Base-by-base conservation (phyloP, 2,888 invertebrate genomes). In the Rhorus exstirpatorius region DNA sequence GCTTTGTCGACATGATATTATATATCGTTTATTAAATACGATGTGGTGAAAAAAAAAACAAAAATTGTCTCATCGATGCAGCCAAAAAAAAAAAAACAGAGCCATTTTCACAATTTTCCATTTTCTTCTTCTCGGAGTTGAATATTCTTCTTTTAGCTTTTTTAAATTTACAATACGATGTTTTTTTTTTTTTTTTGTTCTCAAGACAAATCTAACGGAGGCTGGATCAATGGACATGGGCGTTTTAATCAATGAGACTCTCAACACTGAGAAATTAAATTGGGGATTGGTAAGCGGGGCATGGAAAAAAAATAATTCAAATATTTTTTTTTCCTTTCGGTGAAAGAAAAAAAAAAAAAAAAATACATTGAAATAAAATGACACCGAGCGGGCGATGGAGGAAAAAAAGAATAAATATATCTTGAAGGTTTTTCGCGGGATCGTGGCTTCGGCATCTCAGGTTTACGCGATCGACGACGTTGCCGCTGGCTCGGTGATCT, bases 401-500 rank as follows among this genome's bases (percentile, higher is more conserved):
- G 6, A 31, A 31, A 38, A 38, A 8, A 38, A 1, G 44, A 24
- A 8, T 3, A 24, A 21, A 10, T 53, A 12, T 14, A 44, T 71
- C 71, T 63, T 87, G 67, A 86, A 94, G 93, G 88, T 93, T 41
- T 89, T 93, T 68, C 89, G 90, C 1, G 93, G 93, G 1, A 87
- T 92, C 17, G 86, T 93, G 55, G 84, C 90, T 6, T 93, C 93
- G n/a, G 88, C 92, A 58, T 93, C 93, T 1, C 93, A 93, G 88
- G 90, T 93, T 38, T 93, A 89, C 72, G 93, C 90, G 14, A 87
- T 93, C 8, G 89, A 93, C 78, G 90, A 91, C 81, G 89, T 92
- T 1, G 86, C 89, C 19, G 86, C 90, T 12, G 93, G 93, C 19
- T 86, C 91, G 10, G 81, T 93, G 12, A 90, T 93, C 55, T 93